These are phyloP conservation scores for Terrapene triunguis DNA, from an alignment of 2,113 vertebrate genomes.

Conservation along the genomic window DNA sequence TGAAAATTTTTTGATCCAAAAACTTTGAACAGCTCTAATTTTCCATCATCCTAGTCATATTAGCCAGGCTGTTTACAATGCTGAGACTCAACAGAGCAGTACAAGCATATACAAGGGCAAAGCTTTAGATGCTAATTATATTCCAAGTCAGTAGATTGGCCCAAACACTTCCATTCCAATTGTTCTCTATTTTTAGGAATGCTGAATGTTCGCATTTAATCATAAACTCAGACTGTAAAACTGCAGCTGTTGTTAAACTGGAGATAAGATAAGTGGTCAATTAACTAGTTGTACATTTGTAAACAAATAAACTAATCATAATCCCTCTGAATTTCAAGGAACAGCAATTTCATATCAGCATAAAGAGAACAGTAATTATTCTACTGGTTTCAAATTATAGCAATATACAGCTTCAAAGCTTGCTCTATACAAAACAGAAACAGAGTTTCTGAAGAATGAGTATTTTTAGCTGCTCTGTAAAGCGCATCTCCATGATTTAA, in stretches of 20 bases:
- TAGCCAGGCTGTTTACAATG: not conserved
- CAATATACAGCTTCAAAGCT: not conserved
- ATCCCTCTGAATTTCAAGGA: constrained; percentile 20
- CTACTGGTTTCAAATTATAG: constrained; percentile 8
- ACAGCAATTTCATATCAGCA: not conserved
- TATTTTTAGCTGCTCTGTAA: not conserved
- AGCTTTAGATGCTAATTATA: constrained; percentile 31
- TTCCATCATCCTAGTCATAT: not conserved
- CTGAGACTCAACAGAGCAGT: not conserved
- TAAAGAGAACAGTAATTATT: not conserved
- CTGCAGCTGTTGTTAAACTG: constrained; percentile 54
- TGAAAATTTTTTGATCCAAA: not conserved
- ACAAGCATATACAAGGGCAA: not conserved
- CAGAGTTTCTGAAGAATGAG: not conserved
- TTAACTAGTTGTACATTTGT: constrained; percentile 47
- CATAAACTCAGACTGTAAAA: constrained; percentile 50
- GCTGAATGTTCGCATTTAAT: constrained; percentile 52
- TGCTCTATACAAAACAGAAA: not conserved
- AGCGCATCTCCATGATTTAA: not conserved
- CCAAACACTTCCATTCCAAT: constrained; percentile 36
- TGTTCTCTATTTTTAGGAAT: constrained; percentile 50
- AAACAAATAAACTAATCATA: constrained; percentile 66
- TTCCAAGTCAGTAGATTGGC: constrained; percentile 53
- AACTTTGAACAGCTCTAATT: not conserved
- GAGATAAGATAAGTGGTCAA: constrained; percentile 73